phyloP scores from a whole-genome alignment of 2,113 vertebrate species.

The Cariama cristata region DNA sequence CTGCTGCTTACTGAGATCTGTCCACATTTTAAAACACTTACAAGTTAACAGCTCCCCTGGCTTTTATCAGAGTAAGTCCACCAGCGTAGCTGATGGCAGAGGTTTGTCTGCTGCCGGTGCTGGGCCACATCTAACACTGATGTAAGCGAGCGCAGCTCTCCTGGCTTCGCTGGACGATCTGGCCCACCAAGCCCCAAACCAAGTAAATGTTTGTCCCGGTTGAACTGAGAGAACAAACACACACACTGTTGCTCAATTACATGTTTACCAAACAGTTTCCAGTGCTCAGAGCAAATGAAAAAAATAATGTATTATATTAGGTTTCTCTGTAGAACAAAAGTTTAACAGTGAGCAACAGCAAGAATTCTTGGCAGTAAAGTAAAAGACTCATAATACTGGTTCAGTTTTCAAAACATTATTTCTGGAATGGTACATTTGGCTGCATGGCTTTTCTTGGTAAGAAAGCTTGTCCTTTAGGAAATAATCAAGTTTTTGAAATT shows the following conservation, averaged over 20 bases:
- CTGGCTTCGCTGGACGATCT: background rate
- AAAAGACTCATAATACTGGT: slow-evolving; percentile 56
- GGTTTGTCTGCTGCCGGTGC: background rate
- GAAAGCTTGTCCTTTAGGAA: slow-evolving; percentile 65
- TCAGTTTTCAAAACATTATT: slow-evolving; percentile 74
- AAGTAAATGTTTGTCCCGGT: background rate
- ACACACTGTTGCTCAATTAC: background rate
- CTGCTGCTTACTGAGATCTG: background rate
- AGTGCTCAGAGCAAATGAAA: slow-evolving; percentile 33
- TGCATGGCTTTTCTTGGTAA: slow-evolving; percentile 60
- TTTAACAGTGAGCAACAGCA: slow-evolving; percentile 53
- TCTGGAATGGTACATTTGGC: slow-evolving; percentile 64
- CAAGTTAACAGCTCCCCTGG: background rate
- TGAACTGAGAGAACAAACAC: slow-evolving; percentile 1
- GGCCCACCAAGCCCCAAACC: background rate
- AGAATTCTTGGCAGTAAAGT: slow-evolving; percentile 56
- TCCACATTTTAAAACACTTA: background rate
- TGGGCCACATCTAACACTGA: background rate
- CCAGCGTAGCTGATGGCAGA: background rate
- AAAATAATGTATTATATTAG: slow-evolving; percentile 22
- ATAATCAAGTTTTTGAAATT: slow-evolving; percentile 67
- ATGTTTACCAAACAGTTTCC: background rate
- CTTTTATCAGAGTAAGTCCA: background rate
- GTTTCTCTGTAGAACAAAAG: slow-evolving; percentile 53
- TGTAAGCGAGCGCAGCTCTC: background rate